Base-by-base conservation (phyloP, 2,113 vertebrate species). In the Misgurnus mizolepis region DNA sequence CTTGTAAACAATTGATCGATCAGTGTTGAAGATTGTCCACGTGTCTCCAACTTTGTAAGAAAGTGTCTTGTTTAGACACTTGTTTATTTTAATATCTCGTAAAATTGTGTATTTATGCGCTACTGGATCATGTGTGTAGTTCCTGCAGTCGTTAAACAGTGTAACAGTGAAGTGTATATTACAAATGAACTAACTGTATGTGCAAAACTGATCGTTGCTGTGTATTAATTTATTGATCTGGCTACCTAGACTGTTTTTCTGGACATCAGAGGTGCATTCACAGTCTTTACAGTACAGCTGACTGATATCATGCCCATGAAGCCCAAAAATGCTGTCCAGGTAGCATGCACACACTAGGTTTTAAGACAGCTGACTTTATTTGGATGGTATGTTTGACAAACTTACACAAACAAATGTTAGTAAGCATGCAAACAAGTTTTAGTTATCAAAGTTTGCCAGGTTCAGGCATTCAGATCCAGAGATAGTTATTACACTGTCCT, bases 1-100 rank as follows among this genome's bases (percentile, higher is more conserved):
- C 64, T 67, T 80, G 77, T 85, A 77, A 82, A 80, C 74, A 82
- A 78, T 78, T 66, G 60, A 40, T 75, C 64, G 62, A 77, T 66
- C 62, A 53, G 27, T 66, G 40, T 62, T 68, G 43, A 41, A 47
- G 66, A 68, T 49, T 66, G 60, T 80, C 76, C 80, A 85, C 84
- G 84, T 85, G 84, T 82, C 67, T 82, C 22, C 53, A 85, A 67
- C 71, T 79, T 79, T 71, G 47, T 7, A 80, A 41, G 55, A 49
- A 55, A 62, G 34, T 77, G 40, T 74, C 7, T 77, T 27, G 27
- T 76, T 55, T 66, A 61, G 55, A 41, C 27, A 2, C 60, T 12
- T 5, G 10, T 15, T 14, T 49, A 15, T 49, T 49, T 8, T 64
- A 7, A 58, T 49, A 10, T 27, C 3, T 18, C 4, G 3, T 12